Conservation (phyloP, 2,888 invertebrate species). For the Limenitis camilla region DNA sequence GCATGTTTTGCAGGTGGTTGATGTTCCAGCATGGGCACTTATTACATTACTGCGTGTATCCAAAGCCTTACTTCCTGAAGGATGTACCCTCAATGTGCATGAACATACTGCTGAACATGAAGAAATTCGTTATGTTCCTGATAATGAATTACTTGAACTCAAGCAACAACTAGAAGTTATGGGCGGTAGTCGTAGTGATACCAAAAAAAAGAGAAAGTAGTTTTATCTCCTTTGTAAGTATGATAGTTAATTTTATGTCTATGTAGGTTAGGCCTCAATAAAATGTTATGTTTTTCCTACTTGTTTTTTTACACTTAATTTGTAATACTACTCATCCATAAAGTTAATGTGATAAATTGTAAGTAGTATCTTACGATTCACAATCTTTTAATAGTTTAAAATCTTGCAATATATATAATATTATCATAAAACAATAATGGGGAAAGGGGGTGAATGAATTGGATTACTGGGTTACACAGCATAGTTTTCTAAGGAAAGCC, state of each 20-base stretch:
- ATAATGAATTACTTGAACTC: conserved; percentile 83
- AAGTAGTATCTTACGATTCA: too few relatives aligned
- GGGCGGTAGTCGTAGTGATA: conserved; percentile 67
- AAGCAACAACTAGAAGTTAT: conserved; percentile 83
- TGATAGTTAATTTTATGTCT: conserved; percentile 3
- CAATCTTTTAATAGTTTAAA: too few relatives aligned
- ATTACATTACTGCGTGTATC: conserved; percentile 84
- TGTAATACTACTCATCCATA: too few relatives aligned
- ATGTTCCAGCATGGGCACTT: conserved; percentile 77
- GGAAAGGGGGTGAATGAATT: too few relatives aligned
- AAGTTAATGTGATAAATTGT: too few relatives aligned
- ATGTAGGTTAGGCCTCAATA: too few relatives aligned
- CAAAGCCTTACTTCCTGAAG: conserved; percentile 84
- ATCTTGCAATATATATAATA: too few relatives aligned
- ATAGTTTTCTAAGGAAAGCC: too few relatives aligned
- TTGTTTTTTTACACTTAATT: too few relatives aligned
- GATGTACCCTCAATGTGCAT: conserved; percentile 81
- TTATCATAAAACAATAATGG: too few relatives aligned
- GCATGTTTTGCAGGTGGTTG: conserved; percentile 56
- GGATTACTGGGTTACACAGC: too few relatives aligned
- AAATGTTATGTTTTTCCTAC: too few relatives aligned
- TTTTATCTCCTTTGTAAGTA: background rate
- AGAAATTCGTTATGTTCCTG: conserved; percentile 85
- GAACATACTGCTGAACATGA: conserved; percentile 80
- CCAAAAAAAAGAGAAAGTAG: conserved; percentile 58